Percentiles rank a stretch among this genome's conserved stretches.
phyloP scores from a whole-genome alignment of 2,113 vertebrate species.

The Spermophilus dauricus region DNA sequence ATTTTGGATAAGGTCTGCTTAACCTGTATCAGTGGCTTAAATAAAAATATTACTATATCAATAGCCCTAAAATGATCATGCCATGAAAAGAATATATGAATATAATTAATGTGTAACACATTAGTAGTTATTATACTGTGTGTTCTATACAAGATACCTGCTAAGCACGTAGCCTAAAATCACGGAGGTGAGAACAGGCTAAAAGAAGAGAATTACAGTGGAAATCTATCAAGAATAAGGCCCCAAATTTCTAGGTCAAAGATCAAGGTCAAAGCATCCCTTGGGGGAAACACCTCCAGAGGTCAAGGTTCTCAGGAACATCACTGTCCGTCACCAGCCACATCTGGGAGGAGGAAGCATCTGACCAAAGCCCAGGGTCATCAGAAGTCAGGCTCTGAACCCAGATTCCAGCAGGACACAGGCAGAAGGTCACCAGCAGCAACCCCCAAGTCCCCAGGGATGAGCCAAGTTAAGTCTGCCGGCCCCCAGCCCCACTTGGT shows the following conservation, averaged over 20 bases:
- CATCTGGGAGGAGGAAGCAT: background rate
- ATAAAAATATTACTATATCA: background rate
- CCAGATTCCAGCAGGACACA: background rate
- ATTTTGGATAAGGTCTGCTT: background rate
- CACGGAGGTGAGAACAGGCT: background rate
- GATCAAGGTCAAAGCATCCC: background rate
- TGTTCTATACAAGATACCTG: background rate
- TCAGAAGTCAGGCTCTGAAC: background rate
- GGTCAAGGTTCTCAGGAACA: background rate
- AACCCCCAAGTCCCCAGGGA: background rate
- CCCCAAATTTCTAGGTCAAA: background rate
- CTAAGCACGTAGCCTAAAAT: slow-evolving; percentile 1
- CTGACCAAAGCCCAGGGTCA: background rate
- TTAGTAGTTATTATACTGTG: background rate
- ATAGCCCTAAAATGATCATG: background rate
- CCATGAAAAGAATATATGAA: background rate
- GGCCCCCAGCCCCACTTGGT: no score
- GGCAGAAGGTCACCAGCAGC: background rate
- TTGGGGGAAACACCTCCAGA: background rate
- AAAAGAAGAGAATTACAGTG: background rate
- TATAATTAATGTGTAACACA: background rate
- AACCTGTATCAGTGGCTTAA: background rate
- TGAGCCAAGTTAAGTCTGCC: background rate
- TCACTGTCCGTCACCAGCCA: background rate
- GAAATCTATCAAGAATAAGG: background rate